These are phyloP conservation scores for Sarcophaga subvicina DNA, from an alignment of 2,888 invertebrate species.

Conservation along the genomic window DNA sequence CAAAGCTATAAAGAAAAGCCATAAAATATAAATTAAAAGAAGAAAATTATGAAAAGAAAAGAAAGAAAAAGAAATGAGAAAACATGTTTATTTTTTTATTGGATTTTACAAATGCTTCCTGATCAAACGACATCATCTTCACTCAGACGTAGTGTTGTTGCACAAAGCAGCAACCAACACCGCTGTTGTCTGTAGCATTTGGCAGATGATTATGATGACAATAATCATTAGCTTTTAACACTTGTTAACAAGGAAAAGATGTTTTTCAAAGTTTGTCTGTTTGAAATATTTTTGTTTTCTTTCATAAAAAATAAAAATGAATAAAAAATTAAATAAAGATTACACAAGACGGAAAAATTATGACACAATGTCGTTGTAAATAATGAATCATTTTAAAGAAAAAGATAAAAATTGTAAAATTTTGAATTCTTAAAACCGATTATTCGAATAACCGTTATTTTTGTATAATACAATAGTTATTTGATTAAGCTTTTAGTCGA, in stretches of 20 bases:
- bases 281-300: too few relatives aligned
- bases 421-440: too few relatives aligned
- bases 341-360: too few relatives aligned
- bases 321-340: too few relatives aligned
- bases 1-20: background rate
- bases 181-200: background rate
- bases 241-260: slow-evolving; percentile 61
- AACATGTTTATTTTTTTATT: slow-evolving; percentile 58
- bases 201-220: slow-evolving; percentile 6
- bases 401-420: too few relatives aligned
- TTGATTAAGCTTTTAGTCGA: too few relatives aligned
- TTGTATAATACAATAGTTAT: too few relatives aligned
- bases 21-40: background rate
- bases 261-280: background rate
- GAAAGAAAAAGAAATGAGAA: slow-evolving; percentile 33
- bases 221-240: slow-evolving; percentile 51
- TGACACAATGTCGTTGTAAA: too few relatives aligned
- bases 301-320: too few relatives aligned
- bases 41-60: slow-evolving; percentile 4
- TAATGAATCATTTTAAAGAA: too few relatives aligned
- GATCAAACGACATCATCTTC: slow-evolving; percentile 56
- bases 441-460: too few relatives aligned
- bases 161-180: background rate
- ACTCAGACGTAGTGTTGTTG: background rate
- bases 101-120: slow-evolving; percentile 61